Base-by-base conservation (phyloP, 1,140 invertebrate genomes). In the Trichonephila inaurata region DNA sequence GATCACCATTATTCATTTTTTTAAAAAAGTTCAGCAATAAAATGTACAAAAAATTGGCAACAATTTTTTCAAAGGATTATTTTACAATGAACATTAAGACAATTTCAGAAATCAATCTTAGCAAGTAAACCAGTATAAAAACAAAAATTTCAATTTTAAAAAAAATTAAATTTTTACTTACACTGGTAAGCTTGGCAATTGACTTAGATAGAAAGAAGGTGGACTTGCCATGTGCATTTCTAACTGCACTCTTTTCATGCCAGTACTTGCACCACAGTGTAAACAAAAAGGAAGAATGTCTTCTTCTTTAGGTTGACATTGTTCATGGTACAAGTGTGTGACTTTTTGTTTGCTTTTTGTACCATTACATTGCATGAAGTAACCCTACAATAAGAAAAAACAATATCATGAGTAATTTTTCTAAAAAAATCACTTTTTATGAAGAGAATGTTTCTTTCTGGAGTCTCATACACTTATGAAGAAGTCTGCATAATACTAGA, bases 241-340 rank as follows among this genome's bases (percentile, higher is more conserved):
- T 2, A 98, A 96, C 40, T 96, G 94, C n/a, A 97, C 96, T 93
- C 97, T 96, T 72, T 96, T 96, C 40, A 96, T 95, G 3, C 96
- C 95, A 5, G 96, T 96, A 44, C 97, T 96, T 77, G 97, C 95
- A 1, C 97, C 97, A 95, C 98, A 98, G 95, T 98, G 98, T 1
- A 98, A 98, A 95, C 98, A 98, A 62, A 93, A 93, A 10, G 92
- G 64, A 2, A 21, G 40, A 96, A 96, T 14, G 96, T 66, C 88
- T 77, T 95, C 94, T 69, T 94, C 86, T 69, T 83, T 93, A 16
- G 97, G 95, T n/a, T 97, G 97, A 95, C 97, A 98, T 40, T 97
- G 97, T 58, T 97, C 95, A 96, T 98, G 97, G 95, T 97, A 98
- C 81, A 97, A 96, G 95, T 98, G 97, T 0, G 97, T 96, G 44